Percentiles rank a stretch among this genome's conserved stretches.
These are phyloP conservation scores for Ptycholaimellus sp. DNA, from an alignment of 2,888 invertebrate species.

Conservation along the genomic window DNA sequence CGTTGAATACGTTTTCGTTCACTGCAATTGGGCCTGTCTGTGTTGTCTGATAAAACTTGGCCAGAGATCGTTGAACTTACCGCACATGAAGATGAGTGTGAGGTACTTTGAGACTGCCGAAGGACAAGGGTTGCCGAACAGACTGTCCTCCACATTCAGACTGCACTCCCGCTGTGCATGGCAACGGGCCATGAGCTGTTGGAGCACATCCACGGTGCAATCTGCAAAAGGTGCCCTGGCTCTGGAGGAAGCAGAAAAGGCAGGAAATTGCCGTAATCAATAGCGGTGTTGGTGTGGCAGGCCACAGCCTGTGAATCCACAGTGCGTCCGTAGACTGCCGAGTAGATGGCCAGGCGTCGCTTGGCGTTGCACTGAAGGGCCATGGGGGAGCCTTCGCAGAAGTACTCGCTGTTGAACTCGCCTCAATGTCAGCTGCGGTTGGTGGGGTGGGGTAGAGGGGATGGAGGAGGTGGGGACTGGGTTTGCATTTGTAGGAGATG, in stretches of 20 bases:
- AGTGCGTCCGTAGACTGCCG: conserved; percentile 67
- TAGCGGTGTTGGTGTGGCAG: too few relatives aligned
- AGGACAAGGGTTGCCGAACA: conserved; percentile 27
- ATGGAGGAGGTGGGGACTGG: conserved; percentile 43
- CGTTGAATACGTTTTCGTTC: conserved; percentile 21
- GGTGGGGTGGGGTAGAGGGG: not conserved
- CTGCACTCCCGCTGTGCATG: conserved; percentile 27
- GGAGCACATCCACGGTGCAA: conserved; percentile 18
- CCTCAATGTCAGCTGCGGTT: conserved; percentile 35
- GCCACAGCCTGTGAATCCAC: conserved; percentile 40
- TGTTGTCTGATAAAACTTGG: conserved; percentile 5
- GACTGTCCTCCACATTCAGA: conserved; percentile 22
- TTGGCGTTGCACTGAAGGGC: conserved; percentile 63
- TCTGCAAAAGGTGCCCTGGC: too few relatives aligned
- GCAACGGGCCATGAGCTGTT: conserved; percentile 21
- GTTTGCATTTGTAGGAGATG: conserved; percentile 84
- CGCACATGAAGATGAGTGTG: conserved; percentile 28
- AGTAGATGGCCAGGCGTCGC: conserved; percentile 63
- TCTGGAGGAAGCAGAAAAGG: too few relatives aligned
- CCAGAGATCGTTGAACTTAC: conserved; percentile 19
- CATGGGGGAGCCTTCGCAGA: conserved; percentile 68
- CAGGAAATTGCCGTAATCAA: too few relatives aligned
- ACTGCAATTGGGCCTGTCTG: conserved; percentile 10
- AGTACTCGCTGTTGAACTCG: conserved; percentile 73
- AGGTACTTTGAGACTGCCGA: conserved; percentile 26